Base-by-base conservation (phyloP, 2,888 invertebrate genomes). In the Standfussiana lucernea region DNA sequence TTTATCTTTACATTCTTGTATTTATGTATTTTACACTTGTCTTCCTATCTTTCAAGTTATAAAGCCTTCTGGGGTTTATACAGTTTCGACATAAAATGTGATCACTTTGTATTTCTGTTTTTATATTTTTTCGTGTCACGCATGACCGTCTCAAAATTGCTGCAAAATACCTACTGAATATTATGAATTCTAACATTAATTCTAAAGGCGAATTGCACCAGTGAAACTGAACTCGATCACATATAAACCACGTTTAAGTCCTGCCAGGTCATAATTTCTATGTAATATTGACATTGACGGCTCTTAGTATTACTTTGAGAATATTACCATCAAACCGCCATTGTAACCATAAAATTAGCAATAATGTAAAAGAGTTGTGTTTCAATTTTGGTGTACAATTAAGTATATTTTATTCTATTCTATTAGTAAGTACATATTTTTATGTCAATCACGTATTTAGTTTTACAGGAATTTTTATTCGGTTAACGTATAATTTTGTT, bases 11-110 rank as follows among this genome's bases (percentile, higher is more conserved):
- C 7, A 56, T 70, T 79, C 53, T 15, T 62, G 37, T 72, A 61
- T 84, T 79, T 84, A 66, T 79, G 84, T 79, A 53, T 24, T 0
- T 47, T 62, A 32, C 69, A 84, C 80, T 81, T 37, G 35, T 71
- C 40, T 65, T 40, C n/a, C 13, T 70, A 79, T 82, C 66, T 84
- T 73, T 66, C 13, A 59, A 40, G 68, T 61, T 59, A 40, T 53
- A 47, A 78, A 81, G 40, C 64, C 68, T 72, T 35, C 65, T 37
- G 45, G 69, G 79, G 65, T 59, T 40, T 53, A 53, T 47, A 53
- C 11, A 35, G 24, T 64, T 65, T 18, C 15, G n/a, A 32, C 28
- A 40, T 77, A 66, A 67, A 72, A 82, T 13, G 6, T 42, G n/a
- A 24, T 37, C 28, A n/a, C n/a, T 24, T 28, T 40, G 32, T 45